Evolutionary conservation across 2,888 invertebrate species (phyloP).

Genomic region (Lottia scabra): DNA sequence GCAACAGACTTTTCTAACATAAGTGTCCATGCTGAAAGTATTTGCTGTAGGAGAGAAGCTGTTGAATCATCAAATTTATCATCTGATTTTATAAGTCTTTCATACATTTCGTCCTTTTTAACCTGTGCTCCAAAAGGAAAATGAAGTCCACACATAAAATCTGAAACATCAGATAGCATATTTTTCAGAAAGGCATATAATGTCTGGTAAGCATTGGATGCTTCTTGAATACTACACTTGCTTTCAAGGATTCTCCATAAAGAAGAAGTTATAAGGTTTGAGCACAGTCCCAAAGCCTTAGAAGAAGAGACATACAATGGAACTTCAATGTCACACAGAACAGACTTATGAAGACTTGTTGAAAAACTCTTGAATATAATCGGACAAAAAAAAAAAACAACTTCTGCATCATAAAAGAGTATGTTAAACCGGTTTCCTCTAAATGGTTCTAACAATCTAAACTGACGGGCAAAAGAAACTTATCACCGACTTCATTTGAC

Average conservation of each 20-base stretch:
- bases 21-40: not conserved
- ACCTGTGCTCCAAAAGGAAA: not conserved
- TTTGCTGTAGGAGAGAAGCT: not conserved
- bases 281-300: not conserved
- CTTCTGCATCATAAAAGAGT: constrained; percentile 18
- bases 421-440: constrained; percentile 25
- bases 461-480: too few relatives aligned
- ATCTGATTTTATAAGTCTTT: not conserved
- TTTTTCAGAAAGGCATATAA: not conserved
- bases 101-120: not conserved
- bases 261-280: not conserved
- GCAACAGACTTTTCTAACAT: not conserved
- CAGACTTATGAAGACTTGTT: not conserved
- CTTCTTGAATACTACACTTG: not conserved
- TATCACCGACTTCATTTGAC: too few relatives aligned
- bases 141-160: not conserved
- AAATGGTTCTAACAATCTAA: constrained; percentile 6
- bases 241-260: not conserved
- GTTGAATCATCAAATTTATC: not conserved
- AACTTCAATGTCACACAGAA: not conserved
- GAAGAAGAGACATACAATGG: not conserved
- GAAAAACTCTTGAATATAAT: too few relatives aligned
- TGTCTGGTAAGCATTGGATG: not conserved
- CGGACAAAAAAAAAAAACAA: too few relatives aligned
- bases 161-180: not conserved